Conservation (phyloP, 2,888 invertebrate species). For the Schizaphis graminum region DNA sequence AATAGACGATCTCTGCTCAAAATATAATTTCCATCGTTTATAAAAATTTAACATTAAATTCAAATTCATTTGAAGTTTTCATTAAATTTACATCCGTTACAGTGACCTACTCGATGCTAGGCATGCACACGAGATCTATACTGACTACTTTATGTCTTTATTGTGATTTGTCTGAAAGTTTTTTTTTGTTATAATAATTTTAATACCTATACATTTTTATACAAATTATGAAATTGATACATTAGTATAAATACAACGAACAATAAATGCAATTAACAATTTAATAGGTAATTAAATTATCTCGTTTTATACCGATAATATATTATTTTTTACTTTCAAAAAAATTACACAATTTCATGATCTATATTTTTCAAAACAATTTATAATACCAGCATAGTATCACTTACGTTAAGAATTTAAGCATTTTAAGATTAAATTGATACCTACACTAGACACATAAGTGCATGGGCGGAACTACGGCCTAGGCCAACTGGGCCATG, state of each 20-base stretch:
- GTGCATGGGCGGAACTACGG: too few species aligned
- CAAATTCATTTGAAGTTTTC: background rate
- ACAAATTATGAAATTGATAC: background rate
- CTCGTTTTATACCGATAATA: background rate
- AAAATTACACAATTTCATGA: background rate
- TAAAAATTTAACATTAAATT: background rate
- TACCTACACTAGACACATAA: background rate
- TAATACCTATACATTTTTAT: background rate
- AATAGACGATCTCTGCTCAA: background rate
- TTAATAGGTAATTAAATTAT: background rate
- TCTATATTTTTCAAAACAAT: background rate
- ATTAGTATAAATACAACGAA: background rate
- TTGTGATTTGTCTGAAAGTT: too few species aligned
- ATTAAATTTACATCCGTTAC: background rate
- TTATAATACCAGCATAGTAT: background rate
- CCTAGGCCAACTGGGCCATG: too few species aligned
- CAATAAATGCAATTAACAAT: background rate
- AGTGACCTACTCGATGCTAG: background rate
- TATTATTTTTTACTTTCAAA: background rate
- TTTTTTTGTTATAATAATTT: background rate
- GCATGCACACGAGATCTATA: background rate
- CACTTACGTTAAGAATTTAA: background rate
- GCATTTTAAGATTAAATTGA: background rate
- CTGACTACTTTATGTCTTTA: background rate
- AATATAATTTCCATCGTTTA: background rate